Evolutionary conservation across 2,797 vertebrate genomes (phyloP), one percentile per base, ranked within the genome.

Genomic region (Crypturellus tataupa): DNA sequence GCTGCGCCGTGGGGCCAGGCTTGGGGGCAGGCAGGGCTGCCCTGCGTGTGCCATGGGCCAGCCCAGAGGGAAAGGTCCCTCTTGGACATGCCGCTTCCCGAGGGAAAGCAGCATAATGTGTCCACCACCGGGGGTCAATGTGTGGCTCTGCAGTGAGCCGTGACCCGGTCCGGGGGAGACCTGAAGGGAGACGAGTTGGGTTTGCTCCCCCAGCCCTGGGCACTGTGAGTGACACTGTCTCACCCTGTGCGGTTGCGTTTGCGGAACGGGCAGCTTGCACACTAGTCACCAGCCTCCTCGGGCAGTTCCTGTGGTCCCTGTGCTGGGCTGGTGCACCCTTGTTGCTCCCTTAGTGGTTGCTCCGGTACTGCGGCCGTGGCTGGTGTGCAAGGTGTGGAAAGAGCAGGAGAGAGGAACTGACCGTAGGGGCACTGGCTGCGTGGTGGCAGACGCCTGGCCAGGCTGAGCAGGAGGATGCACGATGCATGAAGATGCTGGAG

Each of bases 221-320:
- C 75, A 44, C 25, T 7, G 46, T 59, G 58, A 80, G 75, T 63
- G 93, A 95, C 95, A 96, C 95, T 89, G 29, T 93, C 94, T 91
- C 89, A 81, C 62, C 76, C 91, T 4, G 6, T 3, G 31, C 87
- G 69, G 40, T 68, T 89, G 94, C 10, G 24, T 83, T 91, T 80
- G 68, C 46, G 70, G 78, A 68, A 78, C 88, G 79, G 68, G 92
- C 90, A 82, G 92, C 81, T 90, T 91, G 88, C 87, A n/a, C 77
- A 89, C 85, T 93, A 85, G 83, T 85, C 91, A 92, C 47, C 90
- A 93, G 95, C 90, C 87, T 70, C 65, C 79, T 18, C 40, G 53
- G 89, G 47, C 73, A 31, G 58, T 39, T 83, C 42, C 35, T 19
- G 1, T 9, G 19, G 63, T 8, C 16, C 17, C 27, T 31, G 23